Base-by-base conservation (phyloP, 2,888 invertebrate genomes). In the Agelastica alni region DNA sequence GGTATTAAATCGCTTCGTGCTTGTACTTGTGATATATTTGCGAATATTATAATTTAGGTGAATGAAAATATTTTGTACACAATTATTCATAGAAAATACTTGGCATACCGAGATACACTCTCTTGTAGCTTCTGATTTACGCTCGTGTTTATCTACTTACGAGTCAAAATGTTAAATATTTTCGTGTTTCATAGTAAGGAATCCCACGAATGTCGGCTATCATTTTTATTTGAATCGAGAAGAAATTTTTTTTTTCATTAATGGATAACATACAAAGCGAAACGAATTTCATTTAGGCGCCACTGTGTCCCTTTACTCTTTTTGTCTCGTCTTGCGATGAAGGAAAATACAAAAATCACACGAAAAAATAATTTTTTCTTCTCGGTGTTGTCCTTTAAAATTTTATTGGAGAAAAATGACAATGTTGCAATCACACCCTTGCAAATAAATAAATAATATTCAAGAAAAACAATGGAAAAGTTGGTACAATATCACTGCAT, bases 91-190 rank as follows among this genome's bases (percentile, higher is more conserved):
- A 47, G 45, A 52, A n/a, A n/a, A 61, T 58, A 58, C 49, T 56
- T 58, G 43, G 56, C 56, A 61, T 59, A 54, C 60, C 58, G 26
- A 42, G 41, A 48, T n/a, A n/a, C n/a, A n/a, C n/a, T n/a, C 39
- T 53, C 51, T 54, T 47, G 36, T 47, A 46, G 34, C 32, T 32
- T 12, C 54, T 60, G 60, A 60, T 62, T 62, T 62, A 58, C 60
- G 44, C 48, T 13, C 26, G 49, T 60, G 62, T 60, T 62, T 60
- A 57, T 36, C 36, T 36, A 36, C 36, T 36, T n/a, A 36, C 36
- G 17, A 16, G 36, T 36, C 36, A 16, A 36, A 18, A 36, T 36
- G 16, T 17, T 17, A 16, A 36, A 36, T 36, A 36, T 36, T 34
- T 34, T 34, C 34, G 16, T 14, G 9, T 34, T 16, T 10, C 17